phyloP scores from a whole-genome alignment of 2,113 vertebrate species.

The Pimephales promelas region DNA sequence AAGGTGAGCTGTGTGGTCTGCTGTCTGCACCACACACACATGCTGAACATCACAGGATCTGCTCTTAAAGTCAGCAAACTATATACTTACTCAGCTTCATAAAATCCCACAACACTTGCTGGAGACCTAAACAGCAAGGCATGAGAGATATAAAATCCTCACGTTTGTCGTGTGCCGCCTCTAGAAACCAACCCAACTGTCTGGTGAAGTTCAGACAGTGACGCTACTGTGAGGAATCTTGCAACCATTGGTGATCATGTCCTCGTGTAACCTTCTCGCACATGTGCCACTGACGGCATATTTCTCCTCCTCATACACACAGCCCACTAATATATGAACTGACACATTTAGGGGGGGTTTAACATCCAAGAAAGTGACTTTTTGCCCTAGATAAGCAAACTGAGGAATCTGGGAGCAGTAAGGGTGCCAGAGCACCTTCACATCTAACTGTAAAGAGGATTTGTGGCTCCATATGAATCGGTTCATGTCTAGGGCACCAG shows the following conservation, averaged over 20 bases:
- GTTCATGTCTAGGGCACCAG: constrained; percentile 23
- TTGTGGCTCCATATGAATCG: constrained; percentile 48
- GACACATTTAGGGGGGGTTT: neutral
- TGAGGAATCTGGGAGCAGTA: constrained; percentile 28
- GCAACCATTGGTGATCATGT: constrained; percentile 7
- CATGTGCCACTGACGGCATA: neutral
- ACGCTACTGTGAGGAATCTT: constrained; percentile 26
- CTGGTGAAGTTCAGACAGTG: neutral
- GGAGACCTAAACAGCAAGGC: neutral
- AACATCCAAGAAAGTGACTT: neutral
- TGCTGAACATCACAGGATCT: constrained; percentile 37
- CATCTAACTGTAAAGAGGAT: constrained; percentile 61
- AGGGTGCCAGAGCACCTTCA: constrained; percentile 54
- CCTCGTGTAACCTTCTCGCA: constrained; percentile 4
- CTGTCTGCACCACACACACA: constrained; percentile 12
- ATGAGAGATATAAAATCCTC: neutral
- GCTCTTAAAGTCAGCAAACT: neutral
- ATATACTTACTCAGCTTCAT: neutral
- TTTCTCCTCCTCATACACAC: neutral
- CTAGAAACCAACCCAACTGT: neutral
- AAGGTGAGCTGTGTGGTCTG: constrained; percentile 67
- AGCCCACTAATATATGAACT: neutral
- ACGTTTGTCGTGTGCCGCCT: neutral
- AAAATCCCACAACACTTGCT: constrained; percentile 2
- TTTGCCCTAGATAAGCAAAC: constrained; percentile 45